Evolutionary conservation across 2,113 vertebrate genomes (phyloP).

Genomic region (Cromileptes altivelis): DNA sequence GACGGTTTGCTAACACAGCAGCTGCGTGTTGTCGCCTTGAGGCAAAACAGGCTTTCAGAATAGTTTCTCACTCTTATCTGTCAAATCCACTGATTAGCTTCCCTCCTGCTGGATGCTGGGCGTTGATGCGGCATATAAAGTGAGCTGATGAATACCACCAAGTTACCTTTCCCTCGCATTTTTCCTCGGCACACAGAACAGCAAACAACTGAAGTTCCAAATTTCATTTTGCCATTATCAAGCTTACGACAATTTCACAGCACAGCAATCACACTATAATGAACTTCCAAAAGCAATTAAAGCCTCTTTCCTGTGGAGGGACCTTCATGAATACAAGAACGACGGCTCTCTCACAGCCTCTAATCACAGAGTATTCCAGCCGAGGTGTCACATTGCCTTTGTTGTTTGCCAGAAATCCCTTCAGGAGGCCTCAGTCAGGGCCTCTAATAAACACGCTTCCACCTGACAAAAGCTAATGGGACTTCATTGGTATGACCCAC

Average conservation of each 20-base stretch:
- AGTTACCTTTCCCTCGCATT: slow-evolving; percentile 36
- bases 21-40: slow-evolving; percentile 18
- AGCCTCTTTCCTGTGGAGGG: slow-evolving; percentile 71
- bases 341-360: slow-evolving; percentile 46
- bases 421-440: slow-evolving; percentile 59
- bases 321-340: slow-evolving; percentile 76
- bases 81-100: slow-evolving; percentile 52
- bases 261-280: slow-evolving; percentile 82
- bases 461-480: slow-evolving; percentile 55
- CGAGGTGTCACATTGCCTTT: slow-evolving; percentile 58
- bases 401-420: slow-evolving; percentile 68
- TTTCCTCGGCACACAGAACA: slow-evolving; percentile 4
- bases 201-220: slow-evolving; percentile 64
- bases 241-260: slow-evolving; percentile 82
- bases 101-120: slow-evolving; percentile 28
- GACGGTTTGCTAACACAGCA: background rate
- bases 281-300: slow-evolving; percentile 85
- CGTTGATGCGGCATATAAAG: slow-evolving; percentile 26
- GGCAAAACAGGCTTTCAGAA: background rate
- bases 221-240: slow-evolving; percentile 78
- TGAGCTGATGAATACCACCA: slow-evolving; percentile 15
- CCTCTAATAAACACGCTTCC: slow-evolving; percentile 64
- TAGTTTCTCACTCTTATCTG: slow-evolving; percentile 28
- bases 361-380: slow-evolving; percentile 73
- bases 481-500: slow-evolving; percentile 52